These are phyloP conservation scores for Manduca sexta DNA, from an alignment of 1,140 invertebrate genomes.

Conservation along the genomic window DNA sequence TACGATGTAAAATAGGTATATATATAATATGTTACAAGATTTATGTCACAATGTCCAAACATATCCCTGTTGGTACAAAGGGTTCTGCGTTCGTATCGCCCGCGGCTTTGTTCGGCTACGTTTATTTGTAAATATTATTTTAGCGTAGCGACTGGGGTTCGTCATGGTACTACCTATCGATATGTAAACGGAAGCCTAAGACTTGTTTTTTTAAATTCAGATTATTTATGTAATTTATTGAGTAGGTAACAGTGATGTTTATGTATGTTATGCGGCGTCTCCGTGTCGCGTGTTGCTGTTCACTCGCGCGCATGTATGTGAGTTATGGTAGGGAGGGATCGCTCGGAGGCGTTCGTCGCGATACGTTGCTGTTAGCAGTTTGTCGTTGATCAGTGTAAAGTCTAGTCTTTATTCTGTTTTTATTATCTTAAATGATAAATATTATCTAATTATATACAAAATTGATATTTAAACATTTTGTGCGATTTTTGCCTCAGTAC, in stretches of 20 bases:
- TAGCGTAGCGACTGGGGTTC: constrained; percentile 18
- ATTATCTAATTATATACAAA: constrained; percentile 59
- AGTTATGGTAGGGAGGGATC: constrained; percentile 1
- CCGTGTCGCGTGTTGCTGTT: constrained; percentile 20
- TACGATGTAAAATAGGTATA: neutral
- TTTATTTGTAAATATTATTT: constrained; percentile 18
- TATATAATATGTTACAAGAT: constrained; percentile 5
- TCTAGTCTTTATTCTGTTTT: constrained; percentile 74
- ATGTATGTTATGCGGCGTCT: constrained; percentile 48
- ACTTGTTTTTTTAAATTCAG: constrained; percentile 67
- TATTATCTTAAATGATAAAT: constrained; percentile 63
- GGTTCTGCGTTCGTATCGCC: constrained; percentile 41
- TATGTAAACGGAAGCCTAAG: constrained; percentile 62
- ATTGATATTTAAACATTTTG: constrained; percentile 65
- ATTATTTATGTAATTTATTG: constrained; percentile 72
- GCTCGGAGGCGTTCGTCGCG: constrained; percentile 33
- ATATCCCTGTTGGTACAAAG: constrained; percentile 27
- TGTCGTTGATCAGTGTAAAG: constrained; percentile 73
- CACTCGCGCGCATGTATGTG: neutral
- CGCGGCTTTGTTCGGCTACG: constrained; percentile 44
- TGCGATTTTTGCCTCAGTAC: constrained; percentile 42
- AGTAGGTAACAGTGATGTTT: constrained; percentile 56
- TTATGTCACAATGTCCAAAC: constrained; percentile 8
- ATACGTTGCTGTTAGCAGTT: constrained; percentile 64
- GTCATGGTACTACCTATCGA: constrained; percentile 37